A percentile compares a stretch with the other conserved stretches of the same genome.
phyloP scores from a whole-genome alignment of 2,888 invertebrate genomes.

The Diadegma fenestrale region DNA sequence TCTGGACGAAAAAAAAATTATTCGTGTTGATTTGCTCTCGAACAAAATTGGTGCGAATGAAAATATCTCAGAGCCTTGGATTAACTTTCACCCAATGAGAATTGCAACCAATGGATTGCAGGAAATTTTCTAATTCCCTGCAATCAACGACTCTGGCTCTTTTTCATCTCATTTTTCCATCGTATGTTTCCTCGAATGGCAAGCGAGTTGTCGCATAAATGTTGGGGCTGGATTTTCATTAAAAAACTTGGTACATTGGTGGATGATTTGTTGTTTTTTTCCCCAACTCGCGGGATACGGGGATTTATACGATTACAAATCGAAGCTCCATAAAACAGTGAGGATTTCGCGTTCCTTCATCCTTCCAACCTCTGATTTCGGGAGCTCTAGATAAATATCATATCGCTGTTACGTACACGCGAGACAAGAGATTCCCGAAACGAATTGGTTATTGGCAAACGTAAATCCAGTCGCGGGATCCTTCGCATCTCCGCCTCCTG shows the following conservation, averaged over 20 bases:
- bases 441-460: slow-evolving; percentile 66
- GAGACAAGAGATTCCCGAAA: slow-evolving; percentile 48
- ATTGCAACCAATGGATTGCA: too few species aligned
- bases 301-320: neutral
- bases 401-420: slow-evolving; percentile 46
- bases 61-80: neutral
- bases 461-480: slow-evolving; percentile 57
- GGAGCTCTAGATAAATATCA: slow-evolving; percentile 31
- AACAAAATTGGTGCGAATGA: neutral
- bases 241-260: slow-evolving; percentile 55
- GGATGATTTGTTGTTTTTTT: slow-evolving; percentile 57
- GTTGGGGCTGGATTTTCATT: slow-evolving; percentile 39
- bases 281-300: slow-evolving; percentile 1
- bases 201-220: slow-evolving; percentile 34
- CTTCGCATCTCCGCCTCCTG: neutral
- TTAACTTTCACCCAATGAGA: neutral
- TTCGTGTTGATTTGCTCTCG: neutral
- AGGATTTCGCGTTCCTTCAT: slow-evolving; percentile 25
- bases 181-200: slow-evolving; percentile 5
- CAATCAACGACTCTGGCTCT: too few species aligned
- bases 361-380: neutral
- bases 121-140: slow-evolving; percentile 11
- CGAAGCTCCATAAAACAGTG: slow-evolving; percentile 7
- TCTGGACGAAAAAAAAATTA: neutral
- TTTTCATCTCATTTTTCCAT: neutral